Evolutionary conservation across 1,140 invertebrate genomes (phyloP), one percentile per base, ranked within the genome.

Genomic region (Drosophila jambulina): DNA sequence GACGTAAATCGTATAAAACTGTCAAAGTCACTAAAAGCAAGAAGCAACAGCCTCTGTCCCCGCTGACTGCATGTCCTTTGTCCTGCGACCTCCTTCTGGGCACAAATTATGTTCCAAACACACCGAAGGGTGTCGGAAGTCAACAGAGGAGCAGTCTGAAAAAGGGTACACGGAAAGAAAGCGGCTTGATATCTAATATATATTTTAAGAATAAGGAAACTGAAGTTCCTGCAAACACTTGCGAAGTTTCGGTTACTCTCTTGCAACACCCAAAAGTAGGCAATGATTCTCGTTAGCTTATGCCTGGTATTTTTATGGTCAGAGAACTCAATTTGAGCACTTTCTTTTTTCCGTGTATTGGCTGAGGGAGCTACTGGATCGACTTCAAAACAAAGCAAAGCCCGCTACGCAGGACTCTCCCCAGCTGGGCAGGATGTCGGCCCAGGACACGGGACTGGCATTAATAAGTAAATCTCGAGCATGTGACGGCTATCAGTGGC

Each of bases 1-100:
- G 85, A 85, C 85, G 88, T 88, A 88, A 88, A 88, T 88, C 85
- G 85, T 90, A 88, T 88, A 88, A 88, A 88, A 90, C 85, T 88
- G 85, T 88, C 81, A 88, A 80, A 88, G 81, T 88, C 85, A 90
- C 85, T 88, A 90, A 88, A 90, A 88, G 85, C 84, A 77, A 72
- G 67, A 64, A 80, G 84, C 85, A 88, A 88, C 84, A 90, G 85
- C 78, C 84, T 49, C 84, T 49, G 65, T 49, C 54, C 51, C 75
- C 56, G 48, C 61, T 57, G 56, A 40, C 75, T 78, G 57, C 74
- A 42, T 59, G 36, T 60, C 43, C 67, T 60, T 72, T 60, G 68
- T 40, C 67, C 67, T 72, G 36, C 43, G 74, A 54, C 70, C 40
- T 68, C 36, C 32, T 60, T 25, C 48, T 53, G 71, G 72, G 77